phyloP scores from a whole-genome alignment of 1,140 invertebrate genomes.

The Leptopilina clavipes region DNA sequence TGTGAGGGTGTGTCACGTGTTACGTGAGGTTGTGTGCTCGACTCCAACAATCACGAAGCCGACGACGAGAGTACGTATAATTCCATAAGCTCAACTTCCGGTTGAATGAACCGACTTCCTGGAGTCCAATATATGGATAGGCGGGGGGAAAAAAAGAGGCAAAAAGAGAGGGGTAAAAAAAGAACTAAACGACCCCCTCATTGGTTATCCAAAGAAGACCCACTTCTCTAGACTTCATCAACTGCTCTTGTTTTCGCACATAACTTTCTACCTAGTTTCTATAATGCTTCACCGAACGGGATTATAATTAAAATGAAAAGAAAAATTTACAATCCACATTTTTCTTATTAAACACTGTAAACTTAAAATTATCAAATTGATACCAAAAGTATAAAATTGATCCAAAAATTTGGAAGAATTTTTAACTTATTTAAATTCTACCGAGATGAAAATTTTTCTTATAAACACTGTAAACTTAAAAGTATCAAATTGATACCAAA shows the following conservation, averaged over 20 bases:
- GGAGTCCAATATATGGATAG: constrained; percentile 42
- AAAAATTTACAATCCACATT: too few species aligned
- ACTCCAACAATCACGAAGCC: constrained; percentile 54
- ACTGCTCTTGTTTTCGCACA: background rate
- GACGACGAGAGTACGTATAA: constrained; percentile 55
- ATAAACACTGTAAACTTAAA: too few species aligned
- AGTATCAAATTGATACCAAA: too few species aligned
- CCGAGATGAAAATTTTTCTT: too few species aligned
- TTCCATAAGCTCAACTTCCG: constrained; percentile 64
- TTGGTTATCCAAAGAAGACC: constrained; percentile 49
- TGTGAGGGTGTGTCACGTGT: constrained; percentile 50
- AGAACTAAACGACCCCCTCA: constrained; percentile 45
- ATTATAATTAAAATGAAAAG: background rate
- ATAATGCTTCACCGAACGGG: constrained; percentile 7
- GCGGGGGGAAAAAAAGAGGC: constrained; percentile 8
- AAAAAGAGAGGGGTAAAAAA: constrained; percentile 41
- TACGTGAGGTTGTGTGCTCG: constrained; percentile 37
- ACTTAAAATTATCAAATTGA: too few species aligned
- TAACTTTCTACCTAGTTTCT: constrained; percentile 10
- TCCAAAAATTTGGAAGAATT: too few species aligned
- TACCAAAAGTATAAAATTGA: too few species aligned
- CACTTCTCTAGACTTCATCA: constrained; percentile 40
- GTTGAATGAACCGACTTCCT: constrained; percentile 66
- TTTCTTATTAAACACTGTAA: too few species aligned
- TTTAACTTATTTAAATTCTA: too few species aligned